Evolutionary conservation across 37 sponge, comb jelly and placozoan genomes (phyloP).

Genomic region (Beroe forskalii): DNA sequence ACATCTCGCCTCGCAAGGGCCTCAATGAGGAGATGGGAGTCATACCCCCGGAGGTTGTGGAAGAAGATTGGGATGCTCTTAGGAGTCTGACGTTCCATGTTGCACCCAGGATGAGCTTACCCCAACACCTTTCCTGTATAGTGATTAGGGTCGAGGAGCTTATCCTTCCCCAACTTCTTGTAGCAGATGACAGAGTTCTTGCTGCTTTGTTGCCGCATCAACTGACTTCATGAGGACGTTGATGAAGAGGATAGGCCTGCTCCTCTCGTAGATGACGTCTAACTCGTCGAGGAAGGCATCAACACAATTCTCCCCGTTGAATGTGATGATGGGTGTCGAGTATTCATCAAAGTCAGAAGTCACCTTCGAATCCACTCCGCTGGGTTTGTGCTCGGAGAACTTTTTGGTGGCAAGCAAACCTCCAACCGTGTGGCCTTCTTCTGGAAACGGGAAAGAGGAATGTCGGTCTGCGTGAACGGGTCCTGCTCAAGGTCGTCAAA

Average conservation of each 20-base stretch:
- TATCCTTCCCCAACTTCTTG: not conserved
- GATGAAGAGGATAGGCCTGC: not conserved
- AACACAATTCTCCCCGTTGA: not conserved
- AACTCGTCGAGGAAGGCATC: not conserved
- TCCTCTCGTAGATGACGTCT: not conserved
- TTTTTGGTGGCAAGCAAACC: not conserved
- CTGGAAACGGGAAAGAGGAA: too few species aligned
- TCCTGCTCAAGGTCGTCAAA: too few species aligned
- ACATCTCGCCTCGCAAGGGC: not conserved
- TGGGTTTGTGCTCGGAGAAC: not conserved
- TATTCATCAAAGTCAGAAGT: not conserved
- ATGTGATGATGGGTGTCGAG: not conserved
- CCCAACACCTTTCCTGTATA: not conserved
- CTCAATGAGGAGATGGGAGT: conserved; percentile 15
- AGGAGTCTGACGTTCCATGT: not conserved
- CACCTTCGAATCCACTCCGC: not conserved
- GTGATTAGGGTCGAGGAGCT: not conserved
- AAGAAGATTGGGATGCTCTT: conserved; percentile 17
- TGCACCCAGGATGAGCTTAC: conserved; percentile 3
- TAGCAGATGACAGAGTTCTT: not conserved
- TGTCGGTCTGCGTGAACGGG: too few species aligned
- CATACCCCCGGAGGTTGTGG: conserved; percentile 51
- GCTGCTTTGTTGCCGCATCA: not conserved
- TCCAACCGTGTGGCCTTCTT: too few species aligned
- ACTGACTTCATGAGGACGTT: not conserved